A percentile compares a stretch with the other conserved stretches of the same genome.
phyloP scores from a whole-genome alignment of 1,140 invertebrate species.

The Papilio machaon region DNA sequence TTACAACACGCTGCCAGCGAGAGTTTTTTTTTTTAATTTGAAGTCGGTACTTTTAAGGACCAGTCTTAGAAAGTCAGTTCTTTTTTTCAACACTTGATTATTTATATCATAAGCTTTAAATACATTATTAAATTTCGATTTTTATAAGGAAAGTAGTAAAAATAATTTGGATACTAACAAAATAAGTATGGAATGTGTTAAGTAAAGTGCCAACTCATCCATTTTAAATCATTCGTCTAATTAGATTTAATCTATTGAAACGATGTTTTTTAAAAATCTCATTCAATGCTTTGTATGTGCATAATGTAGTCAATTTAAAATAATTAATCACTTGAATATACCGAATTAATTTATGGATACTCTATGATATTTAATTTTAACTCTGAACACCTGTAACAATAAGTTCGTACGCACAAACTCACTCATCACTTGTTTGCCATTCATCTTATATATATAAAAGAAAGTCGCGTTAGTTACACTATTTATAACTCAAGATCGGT shows the following conservation, averaged over 20 bases:
- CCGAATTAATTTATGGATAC: not conserved
- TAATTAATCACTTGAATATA: constrained; percentile 17
- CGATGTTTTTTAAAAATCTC: constrained; percentile 1
- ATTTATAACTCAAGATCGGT: too few species aligned
- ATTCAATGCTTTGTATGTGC: constrained; percentile 15
- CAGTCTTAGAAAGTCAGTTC: too few species aligned
- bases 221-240: constrained; percentile 17
- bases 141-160: too few species aligned
- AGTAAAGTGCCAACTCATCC: not conserved
- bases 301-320: not conserved
- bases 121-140: too few species aligned
- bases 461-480: too few species aligned
- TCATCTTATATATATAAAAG: too few species aligned
- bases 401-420: constrained; percentile 2
- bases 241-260: constrained; percentile 22
- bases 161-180: too few species aligned
- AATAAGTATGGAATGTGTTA: not conserved
- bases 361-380: not conserved
- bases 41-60: too few species aligned
- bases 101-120: too few species aligned
- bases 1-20: too few species aligned
- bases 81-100: too few species aligned
- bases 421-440: not conserved
- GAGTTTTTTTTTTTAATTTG: too few species aligned
- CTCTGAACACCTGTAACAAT: not conserved